Conservation (phyloP, 2,797 vertebrate species). For the Galago senegalensis region DNA sequence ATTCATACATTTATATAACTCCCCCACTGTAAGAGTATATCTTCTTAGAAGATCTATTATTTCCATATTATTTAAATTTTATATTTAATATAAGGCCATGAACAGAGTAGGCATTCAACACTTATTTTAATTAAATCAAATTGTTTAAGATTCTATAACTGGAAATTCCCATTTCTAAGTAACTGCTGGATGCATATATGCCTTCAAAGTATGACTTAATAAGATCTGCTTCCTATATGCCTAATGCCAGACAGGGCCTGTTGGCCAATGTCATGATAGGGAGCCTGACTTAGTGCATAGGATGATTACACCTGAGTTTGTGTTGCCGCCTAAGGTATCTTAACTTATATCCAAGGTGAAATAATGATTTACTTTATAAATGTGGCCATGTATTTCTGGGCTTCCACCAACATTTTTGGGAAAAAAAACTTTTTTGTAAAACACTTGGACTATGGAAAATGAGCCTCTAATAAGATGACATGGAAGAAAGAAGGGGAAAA, state of each 20-base stretch:
- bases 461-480: neutral
- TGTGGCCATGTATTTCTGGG: neutral
- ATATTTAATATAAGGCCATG: neutral
- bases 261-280: neutral
- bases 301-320: neutral
- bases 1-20: neutral
- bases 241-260: neutral
- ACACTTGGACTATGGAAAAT: neutral
- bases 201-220: neutral
- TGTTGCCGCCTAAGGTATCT: neutral
- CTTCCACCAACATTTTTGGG: neutral
- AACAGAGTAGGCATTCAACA: neutral
- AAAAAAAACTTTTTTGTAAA: neutral
- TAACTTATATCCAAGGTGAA: neutral
- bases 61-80: neutral
- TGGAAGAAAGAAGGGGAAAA: neutral
- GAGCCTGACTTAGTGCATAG: neutral
- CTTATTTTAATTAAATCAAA: neutral
- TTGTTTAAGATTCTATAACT: neutral
- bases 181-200: neutral
- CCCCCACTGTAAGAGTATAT: accelerated
- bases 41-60: neutral
- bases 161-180: neutral
- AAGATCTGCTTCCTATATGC: neutral
- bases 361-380: neutral